Conservation (phyloP, 2,888 invertebrate species). For the Ormia ochracea region DNA sequence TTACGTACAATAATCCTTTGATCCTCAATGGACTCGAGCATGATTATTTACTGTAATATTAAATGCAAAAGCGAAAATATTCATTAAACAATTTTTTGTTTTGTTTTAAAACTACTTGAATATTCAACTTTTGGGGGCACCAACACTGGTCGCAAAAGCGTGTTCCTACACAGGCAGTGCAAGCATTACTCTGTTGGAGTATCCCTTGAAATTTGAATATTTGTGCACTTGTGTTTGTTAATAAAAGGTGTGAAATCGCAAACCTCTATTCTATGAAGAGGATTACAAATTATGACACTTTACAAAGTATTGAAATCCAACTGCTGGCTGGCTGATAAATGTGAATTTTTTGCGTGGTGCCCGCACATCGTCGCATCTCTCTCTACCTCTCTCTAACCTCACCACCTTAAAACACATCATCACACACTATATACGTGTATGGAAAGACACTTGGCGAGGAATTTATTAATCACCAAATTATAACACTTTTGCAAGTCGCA, state of each 20-base stretch:
- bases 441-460: constrained; percentile 2
- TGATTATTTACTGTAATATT: constrained; percentile 32
- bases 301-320: constrained; percentile 52
- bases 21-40: constrained; percentile 41
- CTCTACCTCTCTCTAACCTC: constrained; percentile 22
- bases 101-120: constrained; percentile 1
- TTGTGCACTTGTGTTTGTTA: constrained; percentile 14
- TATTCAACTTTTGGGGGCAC: neutral
- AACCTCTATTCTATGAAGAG: constrained; percentile 63
- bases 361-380: neutral
- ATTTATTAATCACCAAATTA: constrained; percentile 54
- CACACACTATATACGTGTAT: neutral
- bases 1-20: constrained; percentile 49
- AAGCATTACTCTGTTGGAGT: too few relatives aligned
- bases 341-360: constrained; percentile 2
- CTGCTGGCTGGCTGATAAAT: constrained; percentile 12
- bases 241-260: constrained; percentile 71
- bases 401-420: constrained; percentile 36
- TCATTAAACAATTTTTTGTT: neutral
- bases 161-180: too few relatives aligned
- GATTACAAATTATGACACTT: constrained; percentile 74
- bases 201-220: neutral
- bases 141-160: too few relatives aligned
- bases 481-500: constrained; percentile 48
- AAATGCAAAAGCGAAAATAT: constrained; percentile 9